Conservation (phyloP, 2,797 vertebrate genomes). For the Ctenochaetus hawaiiensis region DNA sequence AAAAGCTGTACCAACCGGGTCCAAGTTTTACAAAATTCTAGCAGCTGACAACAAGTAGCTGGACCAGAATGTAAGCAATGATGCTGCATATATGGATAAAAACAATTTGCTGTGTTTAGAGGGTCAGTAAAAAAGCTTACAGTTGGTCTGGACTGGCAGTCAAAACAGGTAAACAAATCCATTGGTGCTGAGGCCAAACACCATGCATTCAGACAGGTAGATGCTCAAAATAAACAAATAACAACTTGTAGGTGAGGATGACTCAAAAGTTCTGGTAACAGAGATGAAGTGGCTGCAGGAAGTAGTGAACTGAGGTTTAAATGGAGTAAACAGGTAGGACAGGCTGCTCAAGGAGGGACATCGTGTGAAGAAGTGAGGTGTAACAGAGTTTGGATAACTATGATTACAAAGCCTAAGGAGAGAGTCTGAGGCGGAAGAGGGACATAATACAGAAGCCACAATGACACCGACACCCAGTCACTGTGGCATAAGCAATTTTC, state of each 20-base stretch:
- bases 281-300: background rate
- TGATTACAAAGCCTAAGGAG: slow-evolving; percentile 3
- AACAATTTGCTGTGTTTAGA: background rate
- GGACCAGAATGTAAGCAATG: slow-evolving; percentile 10
- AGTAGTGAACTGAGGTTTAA: background rate
- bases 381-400: slow-evolving; percentile 3
- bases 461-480: slow-evolving; percentile 21
- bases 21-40: slow-evolving; percentile 4
- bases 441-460: slow-evolving; percentile 22
- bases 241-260: background rate
- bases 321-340: background rate
- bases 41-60: slow-evolving; percentile 4
- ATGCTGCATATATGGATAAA: slow-evolving; percentile 24
- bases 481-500: slow-evolving; percentile 4
- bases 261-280: background rate
- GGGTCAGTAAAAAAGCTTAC: slow-evolving; percentile 21
- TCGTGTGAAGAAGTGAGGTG: background rate
- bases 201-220: background rate
- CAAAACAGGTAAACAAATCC: slow-evolving; percentile 24
- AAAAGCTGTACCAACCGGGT: slow-evolving; percentile 13
- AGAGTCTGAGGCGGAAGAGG: background rate
- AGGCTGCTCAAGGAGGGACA: background rate
- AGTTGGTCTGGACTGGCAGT: background rate
- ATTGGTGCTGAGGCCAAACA: background rate
- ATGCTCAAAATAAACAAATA: background rate